Percentiles rank a stretch among this genome's conserved stretches.
phyloP scores from a whole-genome alignment of 2,888 invertebrate genomes.

The Linnaemya vulpina region DNA sequence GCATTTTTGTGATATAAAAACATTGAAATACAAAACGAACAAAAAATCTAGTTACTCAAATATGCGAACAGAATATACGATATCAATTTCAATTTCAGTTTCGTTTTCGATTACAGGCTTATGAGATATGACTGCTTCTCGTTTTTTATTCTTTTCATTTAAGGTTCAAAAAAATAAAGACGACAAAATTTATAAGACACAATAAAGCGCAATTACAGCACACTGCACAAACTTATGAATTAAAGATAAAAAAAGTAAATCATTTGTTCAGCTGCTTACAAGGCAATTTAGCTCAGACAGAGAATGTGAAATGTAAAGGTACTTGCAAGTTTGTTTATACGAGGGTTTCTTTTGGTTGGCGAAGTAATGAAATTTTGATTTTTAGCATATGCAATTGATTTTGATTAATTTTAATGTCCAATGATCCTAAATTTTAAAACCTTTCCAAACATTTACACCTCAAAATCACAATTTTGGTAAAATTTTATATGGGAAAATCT shows the following conservation, averaged over 20 bases:
- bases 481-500: no score
- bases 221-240: slow-evolving; percentile 33
- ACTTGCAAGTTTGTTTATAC: not conserved
- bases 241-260: slow-evolving; percentile 46
- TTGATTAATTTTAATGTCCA: no score
- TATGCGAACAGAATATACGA: not conserved
- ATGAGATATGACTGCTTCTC: not conserved
- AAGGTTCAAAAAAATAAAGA: slow-evolving; percentile 33
- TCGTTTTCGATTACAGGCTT: slow-evolving; percentile 23
- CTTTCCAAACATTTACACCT: no score
- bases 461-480: no score
- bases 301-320: not conserved
- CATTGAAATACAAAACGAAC: not conserved
- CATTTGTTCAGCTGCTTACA: slow-evolving; percentile 7
- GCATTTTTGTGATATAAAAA: not conserved
- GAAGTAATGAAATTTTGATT: no score
- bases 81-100: slow-evolving; percentile 51
- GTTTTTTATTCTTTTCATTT: slow-evolving; percentile 12
- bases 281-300: not conserved
- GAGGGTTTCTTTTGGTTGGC: not conserved
- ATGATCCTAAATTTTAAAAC: no score
- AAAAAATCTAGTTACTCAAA: slow-evolving; percentile 2
- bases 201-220: not conserved
- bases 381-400: no score
- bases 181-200: slow-evolving; percentile 17